A percentile compares a stretch with the other conserved stretches of the same genome.
Evolutionary conservation across 2,888 invertebrate genomes (phyloP).

Genomic region (Clitarchus hookeri): DNA sequence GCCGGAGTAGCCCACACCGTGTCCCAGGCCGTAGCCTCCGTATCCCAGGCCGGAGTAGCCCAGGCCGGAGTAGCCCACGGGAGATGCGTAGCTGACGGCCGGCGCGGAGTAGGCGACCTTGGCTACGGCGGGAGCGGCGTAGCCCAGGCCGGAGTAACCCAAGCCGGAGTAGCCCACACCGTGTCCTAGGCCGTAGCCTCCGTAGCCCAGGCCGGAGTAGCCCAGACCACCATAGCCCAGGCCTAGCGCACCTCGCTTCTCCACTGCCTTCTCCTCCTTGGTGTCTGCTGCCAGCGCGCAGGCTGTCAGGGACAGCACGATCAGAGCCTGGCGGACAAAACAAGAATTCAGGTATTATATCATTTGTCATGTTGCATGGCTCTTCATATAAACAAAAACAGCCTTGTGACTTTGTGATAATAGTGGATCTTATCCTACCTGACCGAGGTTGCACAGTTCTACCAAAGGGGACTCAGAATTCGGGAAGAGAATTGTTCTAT

Average conservation of each 20-base stretch:
- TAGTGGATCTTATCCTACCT: too few relatives aligned
- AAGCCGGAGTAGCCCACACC: not conserved
- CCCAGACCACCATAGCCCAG: too few relatives aligned
- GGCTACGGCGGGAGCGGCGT: slow-evolving; percentile 31
- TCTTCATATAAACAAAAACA: too few relatives aligned
- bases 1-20: slow-evolving; percentile 29
- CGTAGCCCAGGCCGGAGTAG: slow-evolving; percentile 34
- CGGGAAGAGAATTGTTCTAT: too few relatives aligned
- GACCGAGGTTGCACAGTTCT: too few relatives aligned
- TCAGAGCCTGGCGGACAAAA: slow-evolving; percentile 31
- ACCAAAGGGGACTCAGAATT: too few relatives aligned
- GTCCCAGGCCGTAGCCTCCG: slow-evolving; percentile 5
- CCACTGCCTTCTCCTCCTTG: slow-evolving; percentile 46
- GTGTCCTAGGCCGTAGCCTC: too few relatives aligned
- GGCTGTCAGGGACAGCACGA: slow-evolving; percentile 38
- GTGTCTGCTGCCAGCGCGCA: slow-evolving; percentile 38
- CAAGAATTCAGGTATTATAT: too few relatives aligned
- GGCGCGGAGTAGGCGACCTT: slow-evolving; percentile 34
- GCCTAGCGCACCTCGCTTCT: slow-evolving; percentile 52
- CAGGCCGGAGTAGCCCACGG: slow-evolving; percentile 32
- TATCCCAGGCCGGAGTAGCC: slow-evolving; percentile 15
- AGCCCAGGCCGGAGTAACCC: slow-evolving; percentile 32
- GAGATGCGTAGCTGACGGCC: slow-evolving; percentile 34
- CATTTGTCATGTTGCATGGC: too few relatives aligned
- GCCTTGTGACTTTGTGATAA: too few relatives aligned